Evolutionary conservation across 1,140 invertebrate species (phyloP), one percentile per base, ranked within the genome.

Genomic region (Kradibia gibbosae): DNA sequence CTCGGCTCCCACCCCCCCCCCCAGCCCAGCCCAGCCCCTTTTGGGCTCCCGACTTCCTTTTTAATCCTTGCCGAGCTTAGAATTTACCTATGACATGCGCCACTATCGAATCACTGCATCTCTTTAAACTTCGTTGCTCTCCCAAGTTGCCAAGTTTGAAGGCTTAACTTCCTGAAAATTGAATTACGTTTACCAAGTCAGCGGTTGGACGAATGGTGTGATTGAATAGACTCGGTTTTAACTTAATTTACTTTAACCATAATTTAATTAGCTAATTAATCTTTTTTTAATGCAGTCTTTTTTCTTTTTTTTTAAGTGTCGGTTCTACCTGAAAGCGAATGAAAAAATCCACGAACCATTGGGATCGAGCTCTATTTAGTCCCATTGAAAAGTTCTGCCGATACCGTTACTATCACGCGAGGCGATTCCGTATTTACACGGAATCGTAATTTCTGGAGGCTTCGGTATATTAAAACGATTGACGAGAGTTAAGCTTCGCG

Each of bases 151-250:
- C 34, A 36, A 67, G 34, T 67, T 39, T n/a, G 20, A 13, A 34
- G 17, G 20, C 62, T 67, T 39, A 67, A 67, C 62, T 65, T 65
- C 31, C n/a, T 39, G 62, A 39, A 67, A 67, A 67, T 67, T 67
- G n/a, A 39, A 39, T 67, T 67, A 67, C 62, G 20, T 67, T 67
- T 39, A 67, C 62, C 1, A n/a, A 67, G 28, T 67, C 62, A 67
- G 36, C 39, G 62, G 34, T 67, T n/a, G 17, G n/a, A 39, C 34
- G 34, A 39, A 34, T 67, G 34, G 10, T n/a, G 36, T 39, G 62
- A 67, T 67, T 67, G 34, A 67, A 67, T 39, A 67, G 62, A 67
- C 11, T 67, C 34, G 34, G 60, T 34, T 60, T 60, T 28, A 11
- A 60, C n/a, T 28, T 62, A 62, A 62, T 62, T 17, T 62, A 20